A percentile compares a stretch with the other conserved stretches of the same genome.
Evolutionary conservation across 2,888 invertebrate species (phyloP).

Genomic region (Dastarcus helophoroides): DNA sequence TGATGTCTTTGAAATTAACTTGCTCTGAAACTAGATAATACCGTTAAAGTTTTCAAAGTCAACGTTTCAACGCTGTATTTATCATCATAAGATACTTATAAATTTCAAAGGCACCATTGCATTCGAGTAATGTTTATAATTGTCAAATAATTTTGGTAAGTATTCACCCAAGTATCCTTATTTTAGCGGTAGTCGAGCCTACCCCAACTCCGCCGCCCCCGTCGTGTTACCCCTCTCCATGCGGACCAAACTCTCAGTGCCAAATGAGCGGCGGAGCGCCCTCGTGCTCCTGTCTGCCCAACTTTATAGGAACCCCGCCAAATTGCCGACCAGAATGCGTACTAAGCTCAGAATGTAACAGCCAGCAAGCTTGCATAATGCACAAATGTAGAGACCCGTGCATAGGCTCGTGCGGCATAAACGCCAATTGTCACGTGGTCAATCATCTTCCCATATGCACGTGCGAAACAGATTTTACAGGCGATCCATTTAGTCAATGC

Average conservation of each 20-base stretch:
- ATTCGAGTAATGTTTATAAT: no score
- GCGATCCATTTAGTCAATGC: slow-evolving; percentile 73
- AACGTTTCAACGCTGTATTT: no score
- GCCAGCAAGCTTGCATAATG: slow-evolving; percentile 63
- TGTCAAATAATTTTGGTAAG: no score
- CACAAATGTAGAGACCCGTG: slow-evolving; percentile 76
- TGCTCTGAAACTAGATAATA: no score
- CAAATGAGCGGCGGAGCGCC: slow-evolving; percentile 61
- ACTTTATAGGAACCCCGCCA: slow-evolving; percentile 68
- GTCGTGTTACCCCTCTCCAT: slow-evolving; percentile 71
- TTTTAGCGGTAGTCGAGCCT: slow-evolving; percentile 23
- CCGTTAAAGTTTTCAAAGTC: no score
- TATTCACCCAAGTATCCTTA: no score
- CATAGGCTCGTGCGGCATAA: slow-evolving; percentile 69
- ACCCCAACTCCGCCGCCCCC: slow-evolving; percentile 53
- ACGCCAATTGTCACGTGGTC: slow-evolving; percentile 65
- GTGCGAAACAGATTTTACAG: slow-evolving; percentile 61
- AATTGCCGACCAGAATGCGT: slow-evolving; percentile 71
- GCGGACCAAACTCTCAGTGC: slow-evolving; percentile 74
- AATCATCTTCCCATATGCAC: slow-evolving; percentile 75
- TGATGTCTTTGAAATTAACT: no score
- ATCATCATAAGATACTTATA: no score
- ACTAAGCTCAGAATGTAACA: slow-evolving; percentile 67
- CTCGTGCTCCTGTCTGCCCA: slow-evolving; percentile 68
- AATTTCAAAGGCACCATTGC: no score